A percentile compares a stretch with the other conserved stretches of the same genome.
Conservation (phyloP, 2,797 vertebrate species). For the Poecile montanus region DNA sequence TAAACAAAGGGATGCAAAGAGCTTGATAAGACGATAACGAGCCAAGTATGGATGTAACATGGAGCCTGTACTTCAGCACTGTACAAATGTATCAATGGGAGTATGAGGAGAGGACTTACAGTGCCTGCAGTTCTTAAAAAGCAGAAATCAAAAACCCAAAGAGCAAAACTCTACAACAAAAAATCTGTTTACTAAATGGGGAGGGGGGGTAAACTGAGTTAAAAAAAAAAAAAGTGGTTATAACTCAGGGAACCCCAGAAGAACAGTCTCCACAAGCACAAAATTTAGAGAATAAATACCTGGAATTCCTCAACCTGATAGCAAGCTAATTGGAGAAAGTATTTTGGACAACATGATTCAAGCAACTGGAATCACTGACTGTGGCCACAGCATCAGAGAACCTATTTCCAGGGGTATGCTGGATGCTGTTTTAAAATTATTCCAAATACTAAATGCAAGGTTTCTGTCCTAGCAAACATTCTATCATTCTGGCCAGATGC, state of each 20-base stretch:
- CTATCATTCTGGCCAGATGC: not conserved
- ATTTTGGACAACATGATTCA: not conserved
- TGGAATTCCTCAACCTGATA: not conserved
- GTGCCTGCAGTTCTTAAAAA: not conserved
- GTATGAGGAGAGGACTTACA: not conserved
- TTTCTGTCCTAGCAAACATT: not conserved
- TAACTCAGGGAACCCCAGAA: not conserved
- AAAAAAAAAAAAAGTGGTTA: not conserved
- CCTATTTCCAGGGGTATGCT: not conserved
- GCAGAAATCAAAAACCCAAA: not conserved
- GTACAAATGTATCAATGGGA: not conserved
- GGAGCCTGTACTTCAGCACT: conserved; percentile 53
- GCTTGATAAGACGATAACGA: conserved; percentile 82
- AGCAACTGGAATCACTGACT: not conserved
- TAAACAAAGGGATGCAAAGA: conserved; percentile 84
- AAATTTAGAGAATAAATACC: not conserved
- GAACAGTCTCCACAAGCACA: not conserved
- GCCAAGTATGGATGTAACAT: conserved; percentile 69
- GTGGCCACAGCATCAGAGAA: not conserved
- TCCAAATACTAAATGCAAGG: not conserved
- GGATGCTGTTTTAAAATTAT: not conserved
- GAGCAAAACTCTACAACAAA: not conserved
- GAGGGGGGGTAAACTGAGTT: not conserved
- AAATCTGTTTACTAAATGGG: not conserved
- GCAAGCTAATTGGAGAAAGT: not conserved